Evolutionary conservation across 2,888 invertebrate species (phyloP).

Genomic region (Leucophenga maculata): DNA sequence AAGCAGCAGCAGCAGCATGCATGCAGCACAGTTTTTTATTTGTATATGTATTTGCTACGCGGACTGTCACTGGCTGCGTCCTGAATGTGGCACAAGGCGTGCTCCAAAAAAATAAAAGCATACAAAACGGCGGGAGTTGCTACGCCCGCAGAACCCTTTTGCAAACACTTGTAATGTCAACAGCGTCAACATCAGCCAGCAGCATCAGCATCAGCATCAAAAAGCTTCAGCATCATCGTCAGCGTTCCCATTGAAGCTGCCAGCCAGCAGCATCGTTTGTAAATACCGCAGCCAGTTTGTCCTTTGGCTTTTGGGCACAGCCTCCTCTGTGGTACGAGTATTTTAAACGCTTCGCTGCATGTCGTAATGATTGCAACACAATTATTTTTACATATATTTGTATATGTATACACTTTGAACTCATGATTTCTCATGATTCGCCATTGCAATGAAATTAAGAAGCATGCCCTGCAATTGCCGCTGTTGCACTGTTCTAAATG

Average conservation of each 20-base stretch:
- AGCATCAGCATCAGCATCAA: neutral
- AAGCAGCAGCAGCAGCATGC: neutral
- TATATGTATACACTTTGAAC: neutral
- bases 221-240: slow-evolving; percentile 12
- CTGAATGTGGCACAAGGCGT: slow-evolving; percentile 4
- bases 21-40: neutral
- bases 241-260: slow-evolving; percentile 5
- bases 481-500: too few species aligned
- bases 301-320: slow-evolving; percentile 4
- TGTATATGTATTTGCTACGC: neutral
- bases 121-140: neutral
- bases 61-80: neutral
- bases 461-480: too few species aligned
- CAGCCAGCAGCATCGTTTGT: slow-evolving; percentile 15
- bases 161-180: slow-evolving; percentile 2
- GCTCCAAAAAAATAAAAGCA: slow-evolving; percentile 2
- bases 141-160: neutral
- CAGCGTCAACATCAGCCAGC: neutral
- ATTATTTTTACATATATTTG: slow-evolving; percentile 1
- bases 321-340: neutral
- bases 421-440: neutral
- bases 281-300: slow-evolving; percentile 4
- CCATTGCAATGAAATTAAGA: neutral
- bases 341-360: slow-evolving; percentile 11
- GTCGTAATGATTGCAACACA: slow-evolving; percentile 18